Evolutionary conservation across 2,797 vertebrate species (phyloP).

Genomic region (Pyrocephalus nanus): DNA sequence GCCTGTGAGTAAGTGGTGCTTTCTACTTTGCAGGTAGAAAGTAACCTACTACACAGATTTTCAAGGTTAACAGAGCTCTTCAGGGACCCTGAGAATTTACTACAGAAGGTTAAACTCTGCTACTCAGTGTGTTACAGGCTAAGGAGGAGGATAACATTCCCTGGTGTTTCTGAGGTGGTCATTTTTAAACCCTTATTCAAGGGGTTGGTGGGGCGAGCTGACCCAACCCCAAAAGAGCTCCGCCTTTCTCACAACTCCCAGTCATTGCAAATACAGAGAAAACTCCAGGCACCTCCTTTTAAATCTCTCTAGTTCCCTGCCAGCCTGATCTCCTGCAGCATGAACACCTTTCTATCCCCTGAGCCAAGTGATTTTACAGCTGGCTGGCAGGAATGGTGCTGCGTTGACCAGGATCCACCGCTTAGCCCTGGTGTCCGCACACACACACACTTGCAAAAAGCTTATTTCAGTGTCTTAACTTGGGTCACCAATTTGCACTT

Average conservation of each 20-base stretch:
- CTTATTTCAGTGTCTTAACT: background rate
- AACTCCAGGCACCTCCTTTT: background rate
- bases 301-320: background rate
- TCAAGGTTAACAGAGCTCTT: background rate
- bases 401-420: background rate
- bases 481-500: background rate
- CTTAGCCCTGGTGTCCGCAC: background rate
- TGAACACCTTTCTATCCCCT: background rate
- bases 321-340: background rate
- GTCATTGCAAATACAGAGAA: background rate
- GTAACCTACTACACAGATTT: background rate
- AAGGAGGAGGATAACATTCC: background rate
- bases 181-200: background rate
- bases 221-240: background rate
- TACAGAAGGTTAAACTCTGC: background rate
- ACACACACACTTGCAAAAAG: background rate
- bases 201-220: background rate
- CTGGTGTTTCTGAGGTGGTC: background rate
- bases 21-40: background rate
- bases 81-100: background rate
- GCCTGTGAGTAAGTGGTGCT: background rate
- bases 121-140: rapidly evolving
- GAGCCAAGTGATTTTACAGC: background rate
- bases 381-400: background rate
- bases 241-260: rapidly evolving